These are phyloP conservation scores for Campylomormyrus numenius DNA, from an alignment of 2,113 vertebrate genomes.

Conservation along the genomic window DNA sequence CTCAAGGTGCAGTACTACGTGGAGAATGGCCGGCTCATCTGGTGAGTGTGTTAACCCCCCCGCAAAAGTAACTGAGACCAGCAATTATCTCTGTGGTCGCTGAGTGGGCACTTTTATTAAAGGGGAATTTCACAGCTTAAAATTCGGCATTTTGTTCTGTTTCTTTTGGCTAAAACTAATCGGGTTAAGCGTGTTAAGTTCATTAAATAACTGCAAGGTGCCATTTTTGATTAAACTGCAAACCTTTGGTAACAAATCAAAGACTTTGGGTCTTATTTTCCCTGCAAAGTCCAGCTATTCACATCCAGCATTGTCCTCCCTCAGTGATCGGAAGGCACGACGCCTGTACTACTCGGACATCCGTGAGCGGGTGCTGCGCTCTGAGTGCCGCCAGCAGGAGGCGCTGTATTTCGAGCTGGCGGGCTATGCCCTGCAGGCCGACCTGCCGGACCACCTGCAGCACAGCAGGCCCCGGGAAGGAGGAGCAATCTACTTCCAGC, in stretches of 20 bases:
- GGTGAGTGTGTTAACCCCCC: conserved; percentile 51
- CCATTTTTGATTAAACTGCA: not conserved
- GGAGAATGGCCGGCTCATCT: conserved; percentile 76
- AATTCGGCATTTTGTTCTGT: not conserved
- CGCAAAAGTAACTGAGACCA: not conserved
- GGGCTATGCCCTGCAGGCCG: conserved; percentile 75
- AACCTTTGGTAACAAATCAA: not conserved
- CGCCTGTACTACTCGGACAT: conserved; percentile 77
- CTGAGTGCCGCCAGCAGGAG: conserved; percentile 75
- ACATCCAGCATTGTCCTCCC: not conserved
- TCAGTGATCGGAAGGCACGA: conserved; percentile 70
- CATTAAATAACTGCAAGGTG: not conserved
- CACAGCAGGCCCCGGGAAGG: conserved; percentile 40
- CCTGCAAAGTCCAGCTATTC: not conserved
- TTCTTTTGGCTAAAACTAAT: not conserved
- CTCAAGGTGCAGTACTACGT: conserved; percentile 82
- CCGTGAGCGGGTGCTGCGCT: conserved; percentile 73
- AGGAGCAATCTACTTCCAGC: conserved; percentile 68
- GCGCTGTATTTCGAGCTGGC: conserved; percentile 85
- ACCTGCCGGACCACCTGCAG: conserved; percentile 66
- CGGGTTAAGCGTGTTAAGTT: not conserved
- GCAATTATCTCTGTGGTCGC: not conserved
- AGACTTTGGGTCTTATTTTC: not conserved
- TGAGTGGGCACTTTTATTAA: not conserved
- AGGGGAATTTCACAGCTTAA: not conserved